Evolutionary conservation across 2,888 invertebrate genomes (phyloP).

Genomic region (Agonopterix subpropinquella): DNA sequence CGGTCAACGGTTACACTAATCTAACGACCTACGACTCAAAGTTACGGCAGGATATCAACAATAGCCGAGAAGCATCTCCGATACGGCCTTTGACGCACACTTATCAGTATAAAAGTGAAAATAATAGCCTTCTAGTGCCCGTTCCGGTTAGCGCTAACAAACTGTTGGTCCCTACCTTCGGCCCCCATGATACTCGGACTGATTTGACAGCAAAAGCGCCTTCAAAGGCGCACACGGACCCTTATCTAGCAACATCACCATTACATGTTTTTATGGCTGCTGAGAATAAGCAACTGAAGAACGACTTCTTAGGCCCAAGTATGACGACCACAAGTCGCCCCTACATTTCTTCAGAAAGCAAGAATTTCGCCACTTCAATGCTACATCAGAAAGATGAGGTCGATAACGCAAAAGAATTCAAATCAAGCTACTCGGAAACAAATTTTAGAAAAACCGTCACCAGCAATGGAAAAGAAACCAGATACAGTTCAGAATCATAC

Average conservation of each 20-base stretch:
- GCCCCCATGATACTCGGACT: constrained; percentile 63
- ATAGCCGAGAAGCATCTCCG: constrained; percentile 83
- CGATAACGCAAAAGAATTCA: constrained; percentile 63
- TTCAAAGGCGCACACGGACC: constrained; percentile 69
- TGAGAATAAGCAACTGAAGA: constrained; percentile 65
- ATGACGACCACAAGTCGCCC: constrained; percentile 63
- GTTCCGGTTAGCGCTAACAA: constrained; percentile 69
- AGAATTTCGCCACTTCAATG: constrained; percentile 62
- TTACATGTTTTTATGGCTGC: constrained; percentile 67
- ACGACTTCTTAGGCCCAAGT: constrained; percentile 65
- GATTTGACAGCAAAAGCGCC: constrained; percentile 70
- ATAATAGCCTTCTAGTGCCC: constrained; percentile 61
- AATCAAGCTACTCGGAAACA: constrained; percentile 67
- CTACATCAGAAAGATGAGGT: constrained; percentile 63
- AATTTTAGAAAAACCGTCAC: constrained; percentile 61
- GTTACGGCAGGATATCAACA: constrained; percentile 82
- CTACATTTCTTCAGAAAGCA: constrained; percentile 58
- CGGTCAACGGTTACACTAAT: constrained; percentile 92
- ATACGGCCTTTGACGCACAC: constrained; percentile 76
- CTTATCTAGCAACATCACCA: constrained; percentile 55
- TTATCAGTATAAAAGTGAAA: constrained; percentile 63
- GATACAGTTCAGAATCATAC: constrained; percentile 55
- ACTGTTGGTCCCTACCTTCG: constrained; percentile 72
- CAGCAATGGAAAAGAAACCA: constrained; percentile 53
- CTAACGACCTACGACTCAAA: constrained; percentile 91